Evolutionary conservation across 2,113 vertebrate species (phyloP).

Genomic region (Epinephelus lanceolatus): DNA sequence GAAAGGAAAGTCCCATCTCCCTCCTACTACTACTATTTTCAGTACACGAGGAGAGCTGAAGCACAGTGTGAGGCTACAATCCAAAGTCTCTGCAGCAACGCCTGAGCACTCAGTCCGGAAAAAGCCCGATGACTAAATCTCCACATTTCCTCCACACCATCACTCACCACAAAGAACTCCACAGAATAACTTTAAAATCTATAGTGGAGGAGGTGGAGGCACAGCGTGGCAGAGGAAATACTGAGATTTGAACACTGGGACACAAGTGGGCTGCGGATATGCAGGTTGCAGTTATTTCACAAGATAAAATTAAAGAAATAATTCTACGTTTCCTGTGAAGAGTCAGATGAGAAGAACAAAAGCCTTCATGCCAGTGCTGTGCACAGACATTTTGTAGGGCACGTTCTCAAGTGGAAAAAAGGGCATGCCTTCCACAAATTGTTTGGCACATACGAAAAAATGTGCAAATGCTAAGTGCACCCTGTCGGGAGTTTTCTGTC

Average conservation of each 20-base stretch:
- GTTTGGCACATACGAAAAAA: no score
- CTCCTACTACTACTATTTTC: slow-evolving; percentile 36
- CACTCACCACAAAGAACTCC: not conserved
- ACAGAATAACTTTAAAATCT: not conserved
- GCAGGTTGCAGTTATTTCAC: not conserved
- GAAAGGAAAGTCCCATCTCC: slow-evolving; percentile 30
- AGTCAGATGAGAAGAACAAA: not conserved
- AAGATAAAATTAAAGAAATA: not conserved
- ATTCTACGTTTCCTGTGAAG: not conserved
- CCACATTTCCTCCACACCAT: slow-evolving; percentile 14
- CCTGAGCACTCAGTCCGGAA: slow-evolving; percentile 15
- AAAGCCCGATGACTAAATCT: slow-evolving; percentile 25
- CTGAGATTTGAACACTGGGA: not conserved
- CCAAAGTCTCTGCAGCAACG: slow-evolving; percentile 4
- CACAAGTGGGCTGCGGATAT: not conserved
- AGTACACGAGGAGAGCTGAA: slow-evolving; percentile 22
- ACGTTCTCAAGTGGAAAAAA: no score
- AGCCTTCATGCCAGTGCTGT: no score
- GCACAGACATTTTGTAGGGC: no score
- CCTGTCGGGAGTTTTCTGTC: no score
- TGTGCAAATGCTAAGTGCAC: no score
- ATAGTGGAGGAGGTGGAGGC: not conserved
- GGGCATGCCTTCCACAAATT: no score
- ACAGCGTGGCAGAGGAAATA: not conserved
- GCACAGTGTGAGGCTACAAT: slow-evolving; percentile 1